A percentile compares a stretch with the other conserved stretches of the same genome.
Evolutionary conservation across 2,888 invertebrate genomes (phyloP).

Genomic region (Gryllus longicercus): DNA sequence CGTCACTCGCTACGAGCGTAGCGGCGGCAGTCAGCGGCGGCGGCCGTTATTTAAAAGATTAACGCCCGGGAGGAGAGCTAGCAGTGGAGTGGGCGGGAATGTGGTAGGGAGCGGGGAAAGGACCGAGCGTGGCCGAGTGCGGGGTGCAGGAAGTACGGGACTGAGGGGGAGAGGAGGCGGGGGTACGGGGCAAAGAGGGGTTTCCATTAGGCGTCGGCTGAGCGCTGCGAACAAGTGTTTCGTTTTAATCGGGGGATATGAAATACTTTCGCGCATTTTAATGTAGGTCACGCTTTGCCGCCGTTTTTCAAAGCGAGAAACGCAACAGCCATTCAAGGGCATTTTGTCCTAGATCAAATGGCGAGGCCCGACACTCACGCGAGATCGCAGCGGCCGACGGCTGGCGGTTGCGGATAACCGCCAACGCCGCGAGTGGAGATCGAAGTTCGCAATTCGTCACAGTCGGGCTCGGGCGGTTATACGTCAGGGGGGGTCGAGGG

Average conservation of each 20-base stretch:
- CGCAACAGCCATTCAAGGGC: not conserved
- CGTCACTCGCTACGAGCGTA: not conserved
- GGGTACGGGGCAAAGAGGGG: not conserved
- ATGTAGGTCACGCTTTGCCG: not conserved
- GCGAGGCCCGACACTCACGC: not conserved
- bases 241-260: conserved; percentile 17
- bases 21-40: not conserved
- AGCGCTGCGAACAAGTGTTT: conserved; percentile 8
- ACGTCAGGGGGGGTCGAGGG: no score
- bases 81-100: not conserved
- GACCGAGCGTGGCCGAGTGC: not conserved
- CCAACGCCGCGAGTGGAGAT: no score
- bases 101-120: not conserved
- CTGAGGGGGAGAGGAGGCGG: not conserved
- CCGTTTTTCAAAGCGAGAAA: not conserved
- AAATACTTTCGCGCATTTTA: conserved; percentile 8
- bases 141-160: not conserved
- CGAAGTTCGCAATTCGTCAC: no score
- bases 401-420: no score
- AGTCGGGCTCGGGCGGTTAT: no score
- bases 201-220: not conserved
- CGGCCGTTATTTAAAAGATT: not conserved
- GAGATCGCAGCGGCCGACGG: not conserved
- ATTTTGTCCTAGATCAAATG: not conserved
- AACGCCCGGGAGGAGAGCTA: not conserved